Percentiles rank a stretch among this genome's conserved stretches.
phyloP scores from a whole-genome alignment of 2,797 vertebrate genomes.

The Dallia pectoralis region DNA sequence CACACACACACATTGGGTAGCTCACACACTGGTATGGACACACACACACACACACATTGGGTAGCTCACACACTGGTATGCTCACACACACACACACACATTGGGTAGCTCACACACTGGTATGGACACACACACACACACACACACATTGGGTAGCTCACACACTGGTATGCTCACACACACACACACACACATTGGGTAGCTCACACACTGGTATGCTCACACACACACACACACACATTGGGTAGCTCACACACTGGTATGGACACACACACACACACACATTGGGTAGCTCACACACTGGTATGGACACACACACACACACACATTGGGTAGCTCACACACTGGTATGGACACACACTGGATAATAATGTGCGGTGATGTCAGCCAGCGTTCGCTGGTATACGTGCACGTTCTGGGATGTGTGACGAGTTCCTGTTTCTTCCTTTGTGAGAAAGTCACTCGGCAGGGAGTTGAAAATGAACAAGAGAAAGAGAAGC shows the following conservation, averaged over 20 bases:
- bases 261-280: background rate
- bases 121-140: background rate
- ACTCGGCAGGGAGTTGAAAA: slow-evolving; percentile 37
- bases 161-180: background rate
- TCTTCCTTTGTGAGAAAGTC: slow-evolving; percentile 37
- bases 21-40: background rate
- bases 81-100: background rate
- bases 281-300: background rate
- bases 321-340: background rate
- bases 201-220: background rate
- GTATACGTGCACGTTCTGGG: too few species aligned
- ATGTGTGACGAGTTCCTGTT: background rate
- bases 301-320: background rate
- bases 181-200: background rate
- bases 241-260: background rate
- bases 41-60: background rate
- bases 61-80: background rate
- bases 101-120: background rate
- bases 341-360: background rate
- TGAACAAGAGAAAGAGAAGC: background rate
- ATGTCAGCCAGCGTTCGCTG: background rate
- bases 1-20: background rate
- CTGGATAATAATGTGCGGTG: background rate
- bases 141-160: background rate
- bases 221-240: background rate